Evolutionary conservation across 2,888 invertebrate genomes (phyloP), one percentile per base, ranked within the genome.

Genomic region (Pseudoips prasinana): DNA sequence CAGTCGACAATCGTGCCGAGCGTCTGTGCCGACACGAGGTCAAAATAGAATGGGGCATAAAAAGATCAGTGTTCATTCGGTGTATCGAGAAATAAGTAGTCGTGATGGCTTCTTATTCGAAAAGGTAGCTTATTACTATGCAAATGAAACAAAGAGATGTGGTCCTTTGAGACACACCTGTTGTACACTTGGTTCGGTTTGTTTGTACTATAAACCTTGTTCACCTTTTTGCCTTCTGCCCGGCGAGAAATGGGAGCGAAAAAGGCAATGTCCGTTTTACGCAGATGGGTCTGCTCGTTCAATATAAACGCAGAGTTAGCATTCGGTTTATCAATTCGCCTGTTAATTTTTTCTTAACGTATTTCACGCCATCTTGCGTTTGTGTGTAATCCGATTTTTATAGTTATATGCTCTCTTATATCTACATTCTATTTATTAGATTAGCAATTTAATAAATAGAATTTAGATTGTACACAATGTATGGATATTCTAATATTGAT

Each of bases 101-200:
- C 14, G 3, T 14, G 14, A 14, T 14, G 5, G 14, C 14, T 14
- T 14, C 14, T 2, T 14, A 14, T 14, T 3, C 14, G 14, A 28
- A 22, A 10, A 25, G 9, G 6, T 3, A 8, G 6, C 24, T 63
- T 63, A 61, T 66, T 71, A 69, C 67, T 63, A 74, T 67, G 63
- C 48, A 70, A 70, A 71, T 67, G 45, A 58, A 58, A 55, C 46
- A 48, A 59, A 53, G 51, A 47, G 52, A 53, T 54, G 52, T 50
- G 51, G n/a, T 45, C 46, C 20, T 39, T 47, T 59, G 29, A 60
- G 64, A 48, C 51, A 39, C 71, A 68, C 65, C 61, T 64, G 64
- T 48, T 45, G 53, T 37, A 18, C 18, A 26, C 24, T 25, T 22
- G 10, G 22, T 23, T 14, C 8, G 4, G 27, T 28, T 29, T 10